Base-by-base conservation (phyloP, 1,140 invertebrate genomes). In the Frieseomelitta varia region DNA sequence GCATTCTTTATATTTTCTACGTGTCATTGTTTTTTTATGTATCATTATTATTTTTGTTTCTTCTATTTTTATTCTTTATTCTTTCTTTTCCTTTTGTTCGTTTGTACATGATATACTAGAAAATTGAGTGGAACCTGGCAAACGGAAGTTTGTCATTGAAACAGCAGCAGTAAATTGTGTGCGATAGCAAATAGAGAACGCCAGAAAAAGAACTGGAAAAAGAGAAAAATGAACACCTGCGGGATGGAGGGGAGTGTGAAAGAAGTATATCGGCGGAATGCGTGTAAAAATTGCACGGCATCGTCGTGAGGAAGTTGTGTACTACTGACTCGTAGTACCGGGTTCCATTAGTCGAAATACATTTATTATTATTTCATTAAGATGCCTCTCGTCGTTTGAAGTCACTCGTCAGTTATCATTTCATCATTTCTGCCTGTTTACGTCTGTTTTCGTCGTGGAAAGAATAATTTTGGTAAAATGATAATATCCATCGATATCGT, bases 341-440 rank as follows among this genome's bases (percentile, higher is more conserved):
- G 27, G 74, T 63, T 77, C 56, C 27, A n/a, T 74, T 24, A 53
- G 72, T 74, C 51, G 27, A 55, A 53, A 74, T 74, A 74, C 72
- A 74, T 74, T 74, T 72, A 72, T 72, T 72, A 72, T 72, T 72
- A 72, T 72, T 72, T 47, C 69, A 72, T 72, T 51, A 72, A 72
- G 47, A 53, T 72, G 51, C 69, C 47, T 72, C 27, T 72, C 69
- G 69, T 51, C 69, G 69, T 72, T 51, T n/a, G 24, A 24, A 12
- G 19, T 69, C 34, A 15, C 15, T n/a, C 1, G 8, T 47, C 27
- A 15, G 24, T 69, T 39, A 39, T 39, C 34, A 39, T 4, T 39
- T 39, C 39, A 8, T 30, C 30, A 30, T 30, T 30, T 30, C 30
- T 30, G 30, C 30, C 1, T 1, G 30, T 30, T 30, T 2, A 2